Base-by-base conservation (phyloP, 2,113 vertebrate species). In the Oncorhynchus gorbuscha region DNA sequence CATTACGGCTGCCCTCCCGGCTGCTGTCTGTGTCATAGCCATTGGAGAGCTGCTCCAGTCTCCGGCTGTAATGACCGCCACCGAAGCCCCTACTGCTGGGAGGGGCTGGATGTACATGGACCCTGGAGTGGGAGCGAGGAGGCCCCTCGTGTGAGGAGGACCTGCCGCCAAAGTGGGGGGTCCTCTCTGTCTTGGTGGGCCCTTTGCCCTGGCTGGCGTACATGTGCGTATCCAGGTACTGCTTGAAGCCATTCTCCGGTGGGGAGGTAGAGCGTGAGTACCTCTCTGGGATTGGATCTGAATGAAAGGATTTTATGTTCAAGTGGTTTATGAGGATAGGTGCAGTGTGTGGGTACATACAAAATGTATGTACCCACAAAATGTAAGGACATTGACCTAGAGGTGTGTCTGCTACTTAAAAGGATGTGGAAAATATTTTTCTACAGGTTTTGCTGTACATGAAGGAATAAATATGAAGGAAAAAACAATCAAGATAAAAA, bases 21-120 rank as follows among this genome's bases (percentile, higher is more conserved):
- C 96, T 97, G 87, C 95, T 93, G 86, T 99, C 97, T 0, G 96
- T 97, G 1, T 98, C 96, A 0, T 96, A 97, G 11, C 96, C 96
- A 5, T 95, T 89, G 75, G 86, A 22, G 4, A 79, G 32, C 3
- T 76, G 79, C 0, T 95, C 94, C 3, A 73, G 9, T 66, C 85
- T 92, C 35, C 88, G 91, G 69, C 87, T 69, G 28, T 70, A 1
- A 69, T 82, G 82, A 16, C 74, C 74, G 3, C 48, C 45, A 1
- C 55, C 84, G 92, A 71, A 90, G 16, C 68, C 72, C 11, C 58
- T 76, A 55, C 59, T 3, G 6, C 11, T 45, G 45, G 86, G 74
- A 48, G 65, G 61, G 1, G 3, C 22, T 65, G 88, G 83, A n/a
- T 82, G 67, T 28, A 84, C 83, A 32, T 89, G 92, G 7, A 86